Base-by-base conservation (phyloP, 2,888 invertebrate species). In the Lepas anatifera region DNA sequence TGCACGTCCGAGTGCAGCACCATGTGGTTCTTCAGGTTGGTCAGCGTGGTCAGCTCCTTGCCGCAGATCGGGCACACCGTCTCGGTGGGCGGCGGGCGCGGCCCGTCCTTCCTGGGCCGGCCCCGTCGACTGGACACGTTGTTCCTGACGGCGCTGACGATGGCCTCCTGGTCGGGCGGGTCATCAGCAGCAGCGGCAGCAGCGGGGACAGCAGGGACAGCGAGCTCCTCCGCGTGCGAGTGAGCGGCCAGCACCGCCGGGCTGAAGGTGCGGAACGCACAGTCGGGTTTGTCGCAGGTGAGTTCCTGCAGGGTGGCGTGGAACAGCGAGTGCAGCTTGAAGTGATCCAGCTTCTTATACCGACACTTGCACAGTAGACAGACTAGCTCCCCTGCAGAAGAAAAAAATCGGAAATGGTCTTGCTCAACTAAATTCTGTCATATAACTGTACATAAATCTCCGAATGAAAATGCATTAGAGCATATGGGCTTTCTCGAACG, bases 21-120 rank as follows among this genome's bases (percentile, higher is more conserved):
- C 58, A 58, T 58, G 58, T 58, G 58, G 58, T 58, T 58, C 58
- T 58, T 58, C 6, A 58, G 58, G 58, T 58, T 58, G 58, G 58
- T 58, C 18, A 58, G 58, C 58, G 58, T 32, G 6, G 32, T 32
- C 18, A 58, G 58, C 58, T 58, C 58, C 58, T 58, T 58, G 58
- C 32, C 18, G 58, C 58, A 58, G 58, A 58, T 58, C 6, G 58
- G 58, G 32, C 58, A 58, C 18, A 16, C 18, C 18, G 29, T 29
- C 32, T 18, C 29, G 58, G 58, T 11, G 32, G 58, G 18, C 58
- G 6, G 32, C 6, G 58, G 58, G 18, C 3, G 16, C 18, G 58
- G 7, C n/a, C n/a, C n/a, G 58, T 58, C 58, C 58, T 58, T 58
- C 16, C 58, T 29, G 6, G 58, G 58, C 29, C 58, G 58, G 58